These are phyloP conservation scores for Benthosema pterotum DNA, from an alignment of 2,797 vertebrate genomes.

Conservation along the genomic window DNA sequence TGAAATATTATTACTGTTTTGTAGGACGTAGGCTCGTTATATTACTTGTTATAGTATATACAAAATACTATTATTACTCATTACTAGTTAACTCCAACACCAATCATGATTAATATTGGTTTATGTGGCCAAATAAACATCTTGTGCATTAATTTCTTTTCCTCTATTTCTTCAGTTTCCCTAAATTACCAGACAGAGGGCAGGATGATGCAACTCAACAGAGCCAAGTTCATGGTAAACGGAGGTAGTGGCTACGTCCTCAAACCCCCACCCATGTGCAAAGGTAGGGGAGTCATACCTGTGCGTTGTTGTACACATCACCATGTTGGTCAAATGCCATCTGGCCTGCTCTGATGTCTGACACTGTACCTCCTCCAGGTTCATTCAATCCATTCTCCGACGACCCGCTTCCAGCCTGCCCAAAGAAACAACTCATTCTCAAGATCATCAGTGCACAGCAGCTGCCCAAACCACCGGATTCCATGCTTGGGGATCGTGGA, in stretches of 20 bases:
- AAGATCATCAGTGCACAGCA: slow-evolving; percentile 99
- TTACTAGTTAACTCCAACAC: too few relatives aligned
- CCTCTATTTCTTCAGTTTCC: slow-evolving; percentile 83
- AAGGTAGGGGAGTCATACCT: slow-evolving; percentile 79
- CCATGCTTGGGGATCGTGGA: slow-evolving; percentile 95
- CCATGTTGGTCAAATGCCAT: not conserved
- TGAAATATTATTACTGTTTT: too few relatives aligned
- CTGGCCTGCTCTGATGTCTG: slow-evolving; percentile 25
- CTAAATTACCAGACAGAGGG: slow-evolving; percentile 98
- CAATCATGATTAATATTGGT: not conserved
- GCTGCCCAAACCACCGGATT: slow-evolving; percentile 96
- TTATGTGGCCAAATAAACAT: not conserved
- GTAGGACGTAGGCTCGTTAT: too few relatives aligned
- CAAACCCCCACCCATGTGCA: slow-evolving; percentile 95
- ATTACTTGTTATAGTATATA: too few relatives aligned
- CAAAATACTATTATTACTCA: not conserved
- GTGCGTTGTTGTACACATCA: slow-evolving; percentile 2
- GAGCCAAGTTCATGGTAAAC: slow-evolving; percentile 95
- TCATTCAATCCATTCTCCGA: slow-evolving; percentile 93
- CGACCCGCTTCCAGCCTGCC: slow-evolving; percentile 93
- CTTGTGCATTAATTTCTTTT: not conserved
- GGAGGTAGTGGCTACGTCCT: slow-evolving; percentile 94
- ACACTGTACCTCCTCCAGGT: slow-evolving; percentile 73
- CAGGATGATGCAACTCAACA: slow-evolving; percentile 97
- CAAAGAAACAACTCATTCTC: slow-evolving; percentile 95